Conservation (phyloP, 2,888 invertebrate genomes). For the Dioctria linearis region DNA sequence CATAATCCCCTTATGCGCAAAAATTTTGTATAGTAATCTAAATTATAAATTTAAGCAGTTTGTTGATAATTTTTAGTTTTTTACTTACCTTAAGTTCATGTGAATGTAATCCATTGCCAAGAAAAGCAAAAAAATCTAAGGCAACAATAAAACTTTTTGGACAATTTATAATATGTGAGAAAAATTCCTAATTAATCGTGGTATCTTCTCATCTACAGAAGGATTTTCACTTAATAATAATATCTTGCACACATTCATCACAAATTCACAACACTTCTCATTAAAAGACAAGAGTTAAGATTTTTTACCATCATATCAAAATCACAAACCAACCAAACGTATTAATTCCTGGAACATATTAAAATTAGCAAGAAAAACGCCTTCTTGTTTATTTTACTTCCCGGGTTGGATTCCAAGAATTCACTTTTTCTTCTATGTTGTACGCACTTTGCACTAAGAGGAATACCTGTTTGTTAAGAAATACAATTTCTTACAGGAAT, state of each 20-base stretch:
- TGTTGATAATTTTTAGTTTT: no score
- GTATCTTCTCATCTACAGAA: no score
- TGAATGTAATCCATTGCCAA: background rate
- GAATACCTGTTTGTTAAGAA: background rate
- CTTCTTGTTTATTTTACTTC: constrained; percentile 4
- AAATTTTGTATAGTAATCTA: no score
- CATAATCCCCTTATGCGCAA: no score
- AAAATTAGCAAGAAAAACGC: constrained; percentile 5
- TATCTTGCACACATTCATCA: background rate
- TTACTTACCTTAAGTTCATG: background rate
- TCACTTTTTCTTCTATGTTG: constrained; percentile 1
- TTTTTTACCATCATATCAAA: background rate
- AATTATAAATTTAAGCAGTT: no score
- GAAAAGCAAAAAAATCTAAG: background rate
- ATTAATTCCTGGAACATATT: constrained; percentile 12
- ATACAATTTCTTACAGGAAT: background rate
- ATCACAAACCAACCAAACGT: background rate
- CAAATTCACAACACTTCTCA: background rate
- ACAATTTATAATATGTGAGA: no score
- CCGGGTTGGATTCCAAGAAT: background rate
- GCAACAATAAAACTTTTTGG: no score
- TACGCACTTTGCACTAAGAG: background rate
- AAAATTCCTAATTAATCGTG: no score
- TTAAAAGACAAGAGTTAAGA: background rate
- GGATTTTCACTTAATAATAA: background rate